Percentiles rank a stretch among this genome's conserved stretches.
Evolutionary conservation across 2,113 vertebrate species (phyloP).

Genomic region (Drymodes brunneopygia): DNA sequence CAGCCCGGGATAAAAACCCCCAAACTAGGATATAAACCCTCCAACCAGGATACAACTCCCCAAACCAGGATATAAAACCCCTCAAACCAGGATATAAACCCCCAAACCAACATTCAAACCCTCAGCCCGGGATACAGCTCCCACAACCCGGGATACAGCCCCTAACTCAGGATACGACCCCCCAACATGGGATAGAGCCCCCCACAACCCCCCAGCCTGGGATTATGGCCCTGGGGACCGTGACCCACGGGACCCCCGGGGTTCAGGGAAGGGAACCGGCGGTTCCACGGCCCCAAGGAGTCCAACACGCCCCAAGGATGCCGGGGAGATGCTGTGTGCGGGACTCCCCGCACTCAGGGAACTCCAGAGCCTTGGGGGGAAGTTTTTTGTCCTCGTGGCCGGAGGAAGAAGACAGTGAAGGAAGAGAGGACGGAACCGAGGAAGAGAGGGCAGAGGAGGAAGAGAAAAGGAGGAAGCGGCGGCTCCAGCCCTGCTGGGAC

Average conservation of each 20-base stretch:
- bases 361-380: rapidly evolving
- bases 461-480: not conserved
- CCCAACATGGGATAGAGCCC: not conserved
- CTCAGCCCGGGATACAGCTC: not conserved
- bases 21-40: rapidly evolving
- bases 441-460: not conserved
- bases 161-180: too few relatives aligned
- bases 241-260: not conserved
- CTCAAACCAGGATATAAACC: too few relatives aligned
- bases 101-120: too few relatives aligned
- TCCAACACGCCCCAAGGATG: rapidly evolving
- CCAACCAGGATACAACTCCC: too few relatives aligned
- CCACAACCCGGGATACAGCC: too few relatives aligned
- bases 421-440: not conserved
- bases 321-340: not conserved
- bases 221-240: too few relatives aligned
- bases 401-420: not conserved
- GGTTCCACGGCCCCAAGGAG: not conserved
- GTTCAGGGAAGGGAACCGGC: not conserved
- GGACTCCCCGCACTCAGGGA: rapidly evolving
- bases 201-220: rapidly evolving
- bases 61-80: not conserved
- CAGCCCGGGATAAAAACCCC: rapidly evolving
- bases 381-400: not conserved
- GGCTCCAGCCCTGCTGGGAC: not conserved